phyloP scores from a whole-genome alignment of 1,140 invertebrate genomes.

The Melipona quadrifasciata region DNA sequence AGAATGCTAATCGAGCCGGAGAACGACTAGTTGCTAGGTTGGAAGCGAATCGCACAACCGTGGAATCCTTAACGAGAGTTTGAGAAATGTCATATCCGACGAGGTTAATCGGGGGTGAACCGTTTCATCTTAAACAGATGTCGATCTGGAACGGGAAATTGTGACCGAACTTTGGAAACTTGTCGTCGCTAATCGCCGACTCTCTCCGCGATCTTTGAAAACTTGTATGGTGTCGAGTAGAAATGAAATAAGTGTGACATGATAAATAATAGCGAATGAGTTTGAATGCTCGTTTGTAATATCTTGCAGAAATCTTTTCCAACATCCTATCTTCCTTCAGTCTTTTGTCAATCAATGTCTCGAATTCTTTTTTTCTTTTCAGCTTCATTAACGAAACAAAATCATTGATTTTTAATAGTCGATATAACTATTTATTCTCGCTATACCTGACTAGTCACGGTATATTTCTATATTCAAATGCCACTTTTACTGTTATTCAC shows the following conservation, averaged over 20 bases:
- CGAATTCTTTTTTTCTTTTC: no score
- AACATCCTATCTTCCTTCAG: no score
- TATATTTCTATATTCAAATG: no score
- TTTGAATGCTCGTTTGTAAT: neutral
- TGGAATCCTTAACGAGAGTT: conserved; percentile 64
- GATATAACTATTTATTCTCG: no score
- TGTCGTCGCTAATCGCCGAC: conserved; percentile 41
- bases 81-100: conserved; percentile 56
- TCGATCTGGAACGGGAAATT: conserved; percentile 58
- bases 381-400: no score
- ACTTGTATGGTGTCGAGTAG: neutral
- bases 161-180: conserved; percentile 50
- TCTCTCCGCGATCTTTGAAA: conserved; percentile 25
- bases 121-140: conserved; percentile 69
- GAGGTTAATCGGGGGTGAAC: conserved; percentile 60
- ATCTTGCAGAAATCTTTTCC: no score
- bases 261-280: neutral
- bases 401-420: no score
- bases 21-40: neutral
- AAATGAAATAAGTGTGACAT: neutral
- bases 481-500: neutral
- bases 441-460: no score
- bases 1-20: conserved; percentile 7
- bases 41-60: conserved; percentile 10
- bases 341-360: no score